Base-by-base conservation (phyloP, 2,113 vertebrate genomes). In the Nansenia antarctica region DNA sequence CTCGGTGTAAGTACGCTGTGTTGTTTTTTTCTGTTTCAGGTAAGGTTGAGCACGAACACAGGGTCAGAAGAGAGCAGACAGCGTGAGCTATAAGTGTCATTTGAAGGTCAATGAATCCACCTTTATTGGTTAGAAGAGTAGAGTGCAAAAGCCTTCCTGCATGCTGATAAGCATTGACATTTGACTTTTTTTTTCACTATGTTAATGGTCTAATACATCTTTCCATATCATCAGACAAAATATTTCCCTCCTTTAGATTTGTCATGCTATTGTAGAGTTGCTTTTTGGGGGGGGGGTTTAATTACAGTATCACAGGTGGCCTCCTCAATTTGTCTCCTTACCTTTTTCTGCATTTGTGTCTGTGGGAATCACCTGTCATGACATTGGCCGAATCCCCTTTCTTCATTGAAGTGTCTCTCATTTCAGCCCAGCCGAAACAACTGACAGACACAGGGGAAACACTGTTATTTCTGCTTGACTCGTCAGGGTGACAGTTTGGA, bases 391-490 rank as follows among this genome's bases (percentile, higher is more conserved):
- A 62, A 24, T 62, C 31, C 24, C 35, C 42, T 27, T 39, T 37
- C 20, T 24, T 45, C 20, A 62, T 27, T 27, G 22, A 58, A 30
- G 22, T 15, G 26, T 27, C 54, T 62, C 60, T 42, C 60, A 39
- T 39, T 39, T 35, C 37, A 27, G 12, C 9, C 22, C 60, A 12
- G 22, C 22, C 22, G 15, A 58, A 30, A 58, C 24, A 15, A 12
- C 54, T 31, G 26, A 39, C 5, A 37, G 60, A 42, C 60, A 42
- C 35, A 42, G 35, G 35, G 22, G 32, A 7, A 49, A n/a, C 14
- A 12, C 22, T 65, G 57, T 62, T 52, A 45, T 67, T 67, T 73
- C 42, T 61, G 62, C 57, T n/a, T 42, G 64, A 49, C 18, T 73
- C 52, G 18, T 26, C 12, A 34, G 30, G 62, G 57, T 62, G 65